Percentiles rank a stretch among this genome's conserved stretches.
Evolutionary conservation across 2,113 vertebrate species (phyloP).

Genomic region (Pachypanchax playfairii): DNA sequence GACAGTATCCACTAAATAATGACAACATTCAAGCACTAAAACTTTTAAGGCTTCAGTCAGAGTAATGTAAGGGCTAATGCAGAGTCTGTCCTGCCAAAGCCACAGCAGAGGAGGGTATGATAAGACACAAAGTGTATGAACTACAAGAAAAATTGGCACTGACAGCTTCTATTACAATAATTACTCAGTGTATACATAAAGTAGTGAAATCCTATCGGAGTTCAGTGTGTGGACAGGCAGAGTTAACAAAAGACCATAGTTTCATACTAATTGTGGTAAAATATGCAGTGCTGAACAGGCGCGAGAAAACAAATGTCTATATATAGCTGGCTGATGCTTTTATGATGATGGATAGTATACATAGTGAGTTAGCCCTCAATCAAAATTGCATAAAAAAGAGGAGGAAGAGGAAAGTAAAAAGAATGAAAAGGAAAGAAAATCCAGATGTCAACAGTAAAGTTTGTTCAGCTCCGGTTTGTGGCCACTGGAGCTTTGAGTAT

Average conservation of each 20-base stretch:
- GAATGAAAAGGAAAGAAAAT: constrained; percentile 74
- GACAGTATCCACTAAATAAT: constrained; percentile 25
- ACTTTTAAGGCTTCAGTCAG: constrained; percentile 21
- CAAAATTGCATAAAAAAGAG: constrained; percentile 30
- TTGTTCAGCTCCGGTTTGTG: constrained; percentile 77
- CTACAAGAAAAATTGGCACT: constrained; percentile 39
- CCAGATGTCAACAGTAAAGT: constrained; percentile 85
- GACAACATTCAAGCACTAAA: constrained; percentile 27
- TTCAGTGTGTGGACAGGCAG: constrained; percentile 52
- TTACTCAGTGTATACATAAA: constrained; percentile 32
- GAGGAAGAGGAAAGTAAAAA: constrained; percentile 66
- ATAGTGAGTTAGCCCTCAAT: constrained; percentile 71
- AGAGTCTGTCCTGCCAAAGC: constrained; percentile 24
- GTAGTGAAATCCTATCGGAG: constrained; percentile 37
- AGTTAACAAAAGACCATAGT: constrained; percentile 35
- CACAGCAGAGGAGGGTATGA: constrained; percentile 36
- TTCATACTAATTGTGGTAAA: constrained; percentile 46
- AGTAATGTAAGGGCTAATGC: constrained; percentile 35
- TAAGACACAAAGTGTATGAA: constrained; percentile 28
- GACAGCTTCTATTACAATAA: constrained; percentile 62
- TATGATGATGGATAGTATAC: constrained; percentile 62
- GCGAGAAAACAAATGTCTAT: constrained; percentile 65
- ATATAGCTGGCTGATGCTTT: constrained; percentile 67
- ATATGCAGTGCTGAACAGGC: constrained; percentile 34
- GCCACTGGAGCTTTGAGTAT: constrained; percentile 79